Conservation (phyloP, 2,113 vertebrate species). For the Cebidichthys violaceus region DNA sequence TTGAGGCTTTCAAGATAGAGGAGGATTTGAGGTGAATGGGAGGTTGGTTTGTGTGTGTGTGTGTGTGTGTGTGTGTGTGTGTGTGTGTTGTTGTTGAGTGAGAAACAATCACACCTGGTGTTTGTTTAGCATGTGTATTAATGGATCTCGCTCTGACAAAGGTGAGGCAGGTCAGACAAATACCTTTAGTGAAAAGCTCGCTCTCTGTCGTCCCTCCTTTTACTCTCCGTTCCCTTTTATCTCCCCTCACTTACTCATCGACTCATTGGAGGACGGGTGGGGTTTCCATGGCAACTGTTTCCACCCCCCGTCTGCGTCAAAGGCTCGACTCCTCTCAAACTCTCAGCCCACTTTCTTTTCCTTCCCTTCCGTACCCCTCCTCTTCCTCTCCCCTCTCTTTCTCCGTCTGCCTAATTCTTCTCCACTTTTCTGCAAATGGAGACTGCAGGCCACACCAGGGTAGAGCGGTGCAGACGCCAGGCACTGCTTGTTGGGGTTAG, state of each 20-base stretch:
- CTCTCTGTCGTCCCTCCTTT: slow-evolving; percentile 51
- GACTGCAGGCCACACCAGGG: not conserved
- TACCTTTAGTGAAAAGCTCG: slow-evolving; percentile 40
- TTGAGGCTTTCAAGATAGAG: not conserved
- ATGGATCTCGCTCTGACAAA: slow-evolving; percentile 15
- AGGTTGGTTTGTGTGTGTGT: not conserved
- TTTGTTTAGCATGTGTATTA: not conserved
- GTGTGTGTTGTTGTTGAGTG: not conserved
- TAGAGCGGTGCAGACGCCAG: not conserved
- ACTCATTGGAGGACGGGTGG: slow-evolving; percentile 71
- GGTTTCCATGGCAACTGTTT: slow-evolving; percentile 82
- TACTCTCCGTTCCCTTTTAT: slow-evolving; percentile 29
- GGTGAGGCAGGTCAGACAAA: slow-evolving; percentile 42
- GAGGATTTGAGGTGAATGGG: not conserved
- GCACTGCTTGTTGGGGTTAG: not conserved
- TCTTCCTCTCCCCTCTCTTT: not conserved
- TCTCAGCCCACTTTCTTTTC: slow-evolving; percentile 53
- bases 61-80: no score
- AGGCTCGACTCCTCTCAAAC: slow-evolving; percentile 69
- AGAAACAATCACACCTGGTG: not conserved
- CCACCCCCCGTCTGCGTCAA: slow-evolving; percentile 74
- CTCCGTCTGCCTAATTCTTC: not conserved
- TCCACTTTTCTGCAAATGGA: not conserved
- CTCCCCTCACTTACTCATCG: slow-evolving; percentile 62
- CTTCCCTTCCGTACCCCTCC: not conserved